phyloP scores from a whole-genome alignment of 2,113 vertebrate genomes.

The Herpailurus yagouaroundi region DNA sequence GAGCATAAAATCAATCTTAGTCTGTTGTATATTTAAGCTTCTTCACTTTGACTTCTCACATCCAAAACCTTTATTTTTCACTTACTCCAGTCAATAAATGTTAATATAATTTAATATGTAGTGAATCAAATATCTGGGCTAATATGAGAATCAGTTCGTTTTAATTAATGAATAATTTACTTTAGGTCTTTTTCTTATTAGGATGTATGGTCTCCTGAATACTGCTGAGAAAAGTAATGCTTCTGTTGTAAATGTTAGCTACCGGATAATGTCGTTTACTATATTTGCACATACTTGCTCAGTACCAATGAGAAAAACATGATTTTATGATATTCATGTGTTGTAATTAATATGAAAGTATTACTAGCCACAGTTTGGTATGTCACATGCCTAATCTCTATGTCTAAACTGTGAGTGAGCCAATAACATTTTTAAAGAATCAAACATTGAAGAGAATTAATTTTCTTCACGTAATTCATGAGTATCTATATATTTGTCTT shows the following conservation, averaged over 20 bases:
- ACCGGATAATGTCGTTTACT: not conserved
- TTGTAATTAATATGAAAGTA: not conserved
- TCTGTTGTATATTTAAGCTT: not conserved
- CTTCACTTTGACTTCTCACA: not conserved
- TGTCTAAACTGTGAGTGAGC: constrained; percentile 43
- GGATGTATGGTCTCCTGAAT: not conserved
- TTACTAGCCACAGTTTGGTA: constrained; percentile 45
- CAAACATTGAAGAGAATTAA: constrained; percentile 66
- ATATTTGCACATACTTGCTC: constrained; percentile 17
- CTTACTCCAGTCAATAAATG: not conserved
- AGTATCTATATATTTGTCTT: constrained; percentile 92
- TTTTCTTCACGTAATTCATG: constrained; percentile 76
- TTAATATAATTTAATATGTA: constrained; percentile 16
- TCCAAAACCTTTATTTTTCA: constrained; percentile 46
- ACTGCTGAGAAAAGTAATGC: constrained; percentile 27
- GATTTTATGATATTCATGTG: constrained; percentile 26
- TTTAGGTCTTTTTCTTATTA: not conserved
- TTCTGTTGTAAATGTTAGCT: not conserved
- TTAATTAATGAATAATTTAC: constrained; percentile 32
- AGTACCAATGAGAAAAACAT: not conserved
- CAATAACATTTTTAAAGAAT: constrained; percentile 42
- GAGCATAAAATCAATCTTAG: constrained; percentile 5
- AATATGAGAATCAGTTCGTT: constrained; percentile 18
- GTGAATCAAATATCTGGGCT: not conserved
- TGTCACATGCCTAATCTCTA: not conserved